A percentile compares a stretch with the other conserved stretches of the same genome.
These are phyloP conservation scores for Protonemura montana DNA, from an alignment of 2,888 invertebrate species.

Conservation along the genomic window DNA sequence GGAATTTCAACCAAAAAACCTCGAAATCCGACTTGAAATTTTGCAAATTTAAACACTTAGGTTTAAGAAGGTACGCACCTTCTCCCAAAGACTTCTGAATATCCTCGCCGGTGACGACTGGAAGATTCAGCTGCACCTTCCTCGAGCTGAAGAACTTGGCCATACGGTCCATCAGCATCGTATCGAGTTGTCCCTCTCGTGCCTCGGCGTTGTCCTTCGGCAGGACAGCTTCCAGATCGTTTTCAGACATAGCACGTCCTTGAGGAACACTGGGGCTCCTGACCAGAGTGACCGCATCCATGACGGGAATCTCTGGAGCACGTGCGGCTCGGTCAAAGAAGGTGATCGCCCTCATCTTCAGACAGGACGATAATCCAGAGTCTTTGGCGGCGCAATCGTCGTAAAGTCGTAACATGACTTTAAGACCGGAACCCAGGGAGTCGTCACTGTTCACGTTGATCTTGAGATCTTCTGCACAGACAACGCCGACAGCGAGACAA, in stretches of 20 bases:
- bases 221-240: constrained; percentile 72
- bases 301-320: constrained; percentile 61
- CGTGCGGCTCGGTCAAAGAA: constrained; percentile 79
- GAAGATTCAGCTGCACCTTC: constrained; percentile 78
- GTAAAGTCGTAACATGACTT: constrained; percentile 62
- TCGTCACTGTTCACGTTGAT: constrained; percentile 58
- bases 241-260: constrained; percentile 66
- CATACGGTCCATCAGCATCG: constrained; percentile 74
- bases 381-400: constrained; percentile 78
- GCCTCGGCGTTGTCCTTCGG: constrained; percentile 67
- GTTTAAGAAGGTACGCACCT: constrained; percentile 63
- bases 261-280: constrained; percentile 73
- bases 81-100: constrained; percentile 77
- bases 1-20: not conserved
- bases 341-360: constrained; percentile 82
- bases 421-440: constrained; percentile 61
- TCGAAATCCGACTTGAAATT: not conserved
- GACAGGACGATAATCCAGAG: constrained; percentile 73
- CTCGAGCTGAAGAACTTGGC: constrained; percentile 77
- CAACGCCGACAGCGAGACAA: constrained; percentile 3
- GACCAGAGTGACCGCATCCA: constrained; percentile 66
- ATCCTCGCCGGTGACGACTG: constrained; percentile 73
- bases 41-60: not conserved
- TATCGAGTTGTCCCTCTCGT: constrained; percentile 72
- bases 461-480: constrained; percentile 49